Base-by-base conservation (phyloP, 53 echinoderm and acorn worm species). In the Echinarachnius parma region DNA sequence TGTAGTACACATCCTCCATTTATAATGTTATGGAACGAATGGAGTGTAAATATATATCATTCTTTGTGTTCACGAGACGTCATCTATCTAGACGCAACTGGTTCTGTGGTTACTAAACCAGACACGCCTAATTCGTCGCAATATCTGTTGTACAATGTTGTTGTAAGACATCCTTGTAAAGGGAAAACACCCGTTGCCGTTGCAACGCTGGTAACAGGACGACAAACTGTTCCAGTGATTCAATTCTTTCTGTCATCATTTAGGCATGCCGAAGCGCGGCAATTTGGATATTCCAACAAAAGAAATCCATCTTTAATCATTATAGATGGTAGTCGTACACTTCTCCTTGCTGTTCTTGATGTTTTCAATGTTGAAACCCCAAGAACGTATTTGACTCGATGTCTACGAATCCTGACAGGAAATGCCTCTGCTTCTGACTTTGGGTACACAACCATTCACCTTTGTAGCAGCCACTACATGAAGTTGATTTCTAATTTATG, bases 81-180 rank as follows among this genome's bases (percentile, higher is more conserved):
- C 9, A 26, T 55, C 0, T 55, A 55, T 55, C 21, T 55, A 7
- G 29, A 55, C 14, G 56, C 56, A 24, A 55, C 56, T 55, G 56
- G 56, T 19, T 55, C 56, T 4, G 55, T 54, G 8, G 23, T 54
- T 0, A 55, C 9, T 4, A 55, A 55, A 55, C 16, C 49, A 20
- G 13, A 25, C 14, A 55, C 2, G 13, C 7, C 18, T 7, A 50
- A 10, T 1, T 0, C n/a, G 5, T 20, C n/a, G 18, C 56, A 27
- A 26, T 55, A 55, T 21, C 4, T 50, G 21, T n/a, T 50, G 23
- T 50, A 50, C 7, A 50, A 50, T 50, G 21, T 50, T n/a, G 50
- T 50, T 15, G 50, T 14, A 21, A 15, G 50, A 5, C 56, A 55
- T 21, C 56, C 56, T 11, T 9, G 11, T 4, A 28, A 27, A 20